Evolutionary conservation across 2,113 vertebrate genomes (phyloP).

Genomic region (Antigone vipio): DNA sequence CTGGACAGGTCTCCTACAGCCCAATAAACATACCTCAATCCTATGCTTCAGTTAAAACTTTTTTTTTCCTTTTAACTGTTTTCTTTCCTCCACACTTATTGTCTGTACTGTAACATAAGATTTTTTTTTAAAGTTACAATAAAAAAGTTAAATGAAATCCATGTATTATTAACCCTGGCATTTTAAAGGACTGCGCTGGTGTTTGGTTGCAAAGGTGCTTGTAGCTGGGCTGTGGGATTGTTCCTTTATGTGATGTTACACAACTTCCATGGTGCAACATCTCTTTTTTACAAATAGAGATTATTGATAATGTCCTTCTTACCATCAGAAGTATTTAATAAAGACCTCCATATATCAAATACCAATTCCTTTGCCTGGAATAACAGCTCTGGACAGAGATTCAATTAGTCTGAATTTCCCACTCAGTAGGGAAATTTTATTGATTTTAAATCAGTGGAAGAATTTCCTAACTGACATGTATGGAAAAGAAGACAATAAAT

Average conservation of each 20-base stretch:
- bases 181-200: background rate
- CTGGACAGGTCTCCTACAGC: slow-evolving; percentile 37
- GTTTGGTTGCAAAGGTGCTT: background rate
- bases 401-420: background rate
- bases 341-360: background rate
- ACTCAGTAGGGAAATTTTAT: background rate
- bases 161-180: background rate
- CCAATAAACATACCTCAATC: slow-evolving; percentile 3
- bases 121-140: background rate
- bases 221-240: background rate
- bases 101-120: background rate
- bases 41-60: background rate
- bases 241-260: background rate
- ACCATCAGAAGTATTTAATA: background rate
- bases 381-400: background rate
- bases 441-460: background rate
- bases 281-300: background rate
- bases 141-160: background rate
- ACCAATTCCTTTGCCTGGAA: background rate
- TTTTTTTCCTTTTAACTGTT: background rate
- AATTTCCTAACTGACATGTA: background rate
- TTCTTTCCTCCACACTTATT: background rate
- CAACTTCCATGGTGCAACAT: background rate
- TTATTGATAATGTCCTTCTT: background rate
- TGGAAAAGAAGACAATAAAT: background rate